Evolutionary conservation across 2,113 vertebrate genomes (phyloP).

Genomic region (Mirza zaza): DNA sequence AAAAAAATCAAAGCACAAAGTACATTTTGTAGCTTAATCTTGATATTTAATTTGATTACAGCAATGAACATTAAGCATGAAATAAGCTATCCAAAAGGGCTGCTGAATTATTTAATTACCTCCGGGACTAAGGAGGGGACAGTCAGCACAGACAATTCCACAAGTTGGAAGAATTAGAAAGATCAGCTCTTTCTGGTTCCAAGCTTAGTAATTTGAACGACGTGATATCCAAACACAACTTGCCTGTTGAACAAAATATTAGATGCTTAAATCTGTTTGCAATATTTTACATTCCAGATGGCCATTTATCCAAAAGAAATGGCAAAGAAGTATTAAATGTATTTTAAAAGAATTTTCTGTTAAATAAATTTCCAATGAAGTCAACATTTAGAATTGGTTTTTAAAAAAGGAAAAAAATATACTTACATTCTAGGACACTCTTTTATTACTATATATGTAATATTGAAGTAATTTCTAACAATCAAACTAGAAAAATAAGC

Average conservation of each 20-base stretch:
- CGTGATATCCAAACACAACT: constrained; percentile 9
- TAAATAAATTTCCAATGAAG: neutral
- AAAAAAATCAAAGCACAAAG: neutral
- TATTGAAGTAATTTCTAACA: neutral
- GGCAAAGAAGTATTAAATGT: neutral
- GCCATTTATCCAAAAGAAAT: constrained; percentile 55
- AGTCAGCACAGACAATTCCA: neutral
- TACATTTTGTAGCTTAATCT: neutral
- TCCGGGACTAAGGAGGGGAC: neutral
- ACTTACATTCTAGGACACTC: neutral
- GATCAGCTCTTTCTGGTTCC: neutral
- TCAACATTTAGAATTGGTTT: constrained; percentile 29
- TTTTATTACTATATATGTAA: neutral
- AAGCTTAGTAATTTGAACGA: neutral
- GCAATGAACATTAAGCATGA: neutral
- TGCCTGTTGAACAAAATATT: constrained; percentile 51
- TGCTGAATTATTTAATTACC: constrained; percentile 23
- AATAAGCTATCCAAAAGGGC: neutral
- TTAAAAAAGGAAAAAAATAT: neutral
- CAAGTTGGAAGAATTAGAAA: neutral
- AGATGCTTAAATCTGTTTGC: constrained; percentile 29
- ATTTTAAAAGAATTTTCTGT: constrained; percentile 43
- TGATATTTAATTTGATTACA: constrained; percentile 44
- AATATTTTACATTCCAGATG: constrained; percentile 15
- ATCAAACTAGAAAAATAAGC: neutral